These are phyloP conservation scores for Leptinotarsa peninsularis DNA, from an alignment of 2,888 invertebrate genomes.

Conservation along the genomic window DNA sequence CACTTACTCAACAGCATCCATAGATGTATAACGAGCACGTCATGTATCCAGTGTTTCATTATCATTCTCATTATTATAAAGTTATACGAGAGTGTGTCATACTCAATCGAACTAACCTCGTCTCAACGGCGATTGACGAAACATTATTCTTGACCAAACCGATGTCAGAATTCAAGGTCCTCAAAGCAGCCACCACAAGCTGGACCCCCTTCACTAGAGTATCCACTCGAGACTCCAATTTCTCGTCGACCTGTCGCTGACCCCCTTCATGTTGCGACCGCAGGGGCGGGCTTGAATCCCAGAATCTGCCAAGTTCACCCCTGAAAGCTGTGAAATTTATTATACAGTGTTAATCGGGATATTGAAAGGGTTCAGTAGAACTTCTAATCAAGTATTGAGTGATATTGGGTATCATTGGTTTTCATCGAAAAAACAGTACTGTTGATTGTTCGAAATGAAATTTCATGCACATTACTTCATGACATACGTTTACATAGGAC, in stretches of 20 bases:
- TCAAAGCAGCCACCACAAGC: slow-evolving; percentile 50
- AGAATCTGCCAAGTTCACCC: slow-evolving; percentile 57
- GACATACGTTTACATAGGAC: too few species aligned
- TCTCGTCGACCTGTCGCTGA: slow-evolving; percentile 20
- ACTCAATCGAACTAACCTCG: slow-evolving; percentile 45
- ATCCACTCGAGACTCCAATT: slow-evolving; percentile 48
- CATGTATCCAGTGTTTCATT: too few species aligned
- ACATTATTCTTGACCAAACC: slow-evolving; percentile 50
- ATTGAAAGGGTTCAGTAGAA: too few species aligned
- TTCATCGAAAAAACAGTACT: too few species aligned
- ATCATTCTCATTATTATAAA: too few species aligned
- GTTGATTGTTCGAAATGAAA: too few species aligned
- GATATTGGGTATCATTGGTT: too few species aligned
- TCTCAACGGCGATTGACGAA: slow-evolving; percentile 43
- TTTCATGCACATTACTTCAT: too few species aligned
- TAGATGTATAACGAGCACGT: too few species aligned
- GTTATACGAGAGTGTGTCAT: too few species aligned
- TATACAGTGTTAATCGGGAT: not conserved
- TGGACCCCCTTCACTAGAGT: slow-evolving; percentile 53
- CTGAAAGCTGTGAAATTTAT: slow-evolving; percentile 53
- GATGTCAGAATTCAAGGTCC: slow-evolving; percentile 50
- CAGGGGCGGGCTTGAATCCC: slow-evolving; percentile 33
- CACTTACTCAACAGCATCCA: too few species aligned
- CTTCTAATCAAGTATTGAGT: too few species aligned
- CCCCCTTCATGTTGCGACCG: slow-evolving; percentile 17